phyloP scores from a whole-genome alignment of 2,797 vertebrate species.

The Megalops cyprinoides region DNA sequence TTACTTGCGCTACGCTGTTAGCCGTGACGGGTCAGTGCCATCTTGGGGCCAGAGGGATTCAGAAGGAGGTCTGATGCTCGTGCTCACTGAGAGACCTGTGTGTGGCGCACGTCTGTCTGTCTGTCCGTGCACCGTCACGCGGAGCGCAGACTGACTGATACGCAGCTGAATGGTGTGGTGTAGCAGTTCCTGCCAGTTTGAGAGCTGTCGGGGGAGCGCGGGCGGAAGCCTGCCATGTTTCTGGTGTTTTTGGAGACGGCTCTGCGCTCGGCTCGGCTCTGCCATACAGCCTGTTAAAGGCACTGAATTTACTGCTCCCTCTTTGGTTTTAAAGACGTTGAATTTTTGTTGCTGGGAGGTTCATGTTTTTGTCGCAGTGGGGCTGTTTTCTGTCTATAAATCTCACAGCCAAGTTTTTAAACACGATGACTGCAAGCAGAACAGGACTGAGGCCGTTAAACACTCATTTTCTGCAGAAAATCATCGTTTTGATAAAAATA shows the following conservation, averaged over 20 bases:
- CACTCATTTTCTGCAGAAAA: conserved; percentile 63
- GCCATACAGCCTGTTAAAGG: conserved; percentile 68
- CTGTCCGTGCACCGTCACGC: no score
- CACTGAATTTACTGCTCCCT: conserved; percentile 72
- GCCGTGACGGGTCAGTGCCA: no score
- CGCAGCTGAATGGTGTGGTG: no score
- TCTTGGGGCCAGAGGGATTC: no score
- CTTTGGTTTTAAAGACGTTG: conserved; percentile 66
- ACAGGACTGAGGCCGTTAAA: conserved; percentile 68
- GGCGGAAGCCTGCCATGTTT: no score
- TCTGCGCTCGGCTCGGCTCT: conserved; percentile 51
- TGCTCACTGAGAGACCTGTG: no score
- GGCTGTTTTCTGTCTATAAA: conserved; percentile 80
- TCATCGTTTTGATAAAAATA: conserved; percentile 22
- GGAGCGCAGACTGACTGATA: no score
- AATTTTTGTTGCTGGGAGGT: conserved; percentile 63
- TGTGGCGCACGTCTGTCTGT: no score
- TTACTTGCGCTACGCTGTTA: no score
- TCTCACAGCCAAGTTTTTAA: conserved; percentile 73
- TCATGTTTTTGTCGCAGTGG: conserved; percentile 71
- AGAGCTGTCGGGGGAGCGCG: no score
- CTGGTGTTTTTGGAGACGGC: conserved; percentile 42
- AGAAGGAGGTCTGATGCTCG: no score
- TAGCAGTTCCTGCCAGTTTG: no score
- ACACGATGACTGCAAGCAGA: conserved; percentile 63